phyloP scores from a whole-genome alignment of 2,113 vertebrate species.

The Burhinus oedicnemus region DNA sequence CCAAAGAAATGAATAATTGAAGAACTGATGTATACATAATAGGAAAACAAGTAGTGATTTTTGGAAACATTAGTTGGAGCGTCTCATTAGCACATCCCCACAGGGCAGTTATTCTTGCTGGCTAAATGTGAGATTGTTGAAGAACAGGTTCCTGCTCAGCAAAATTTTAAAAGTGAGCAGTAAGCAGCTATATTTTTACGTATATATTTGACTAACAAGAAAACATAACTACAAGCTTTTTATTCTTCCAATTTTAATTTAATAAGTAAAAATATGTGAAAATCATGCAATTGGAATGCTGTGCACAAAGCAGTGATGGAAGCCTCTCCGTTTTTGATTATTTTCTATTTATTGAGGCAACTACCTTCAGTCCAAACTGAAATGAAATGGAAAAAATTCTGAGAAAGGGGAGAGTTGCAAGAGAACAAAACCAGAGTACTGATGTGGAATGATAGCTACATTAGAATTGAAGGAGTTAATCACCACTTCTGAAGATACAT shows the following conservation, averaged over 20 bases:
- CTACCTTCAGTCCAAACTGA: neutral
- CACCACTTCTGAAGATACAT: neutral
- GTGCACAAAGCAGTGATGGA: neutral
- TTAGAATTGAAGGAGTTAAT: neutral
- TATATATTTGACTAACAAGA: neutral
- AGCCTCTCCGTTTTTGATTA: neutral
- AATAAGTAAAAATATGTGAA: neutral
- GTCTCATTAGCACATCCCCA: constrained; percentile 47
- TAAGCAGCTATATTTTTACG: neutral
- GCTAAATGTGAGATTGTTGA: neutral
- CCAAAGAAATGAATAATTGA: constrained; percentile 67
- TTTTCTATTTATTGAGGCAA: neutral
- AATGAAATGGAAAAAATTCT: neutral
- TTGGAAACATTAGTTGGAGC: constrained; percentile 41
- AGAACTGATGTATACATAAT: constrained; percentile 32
- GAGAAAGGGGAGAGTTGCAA: neutral
- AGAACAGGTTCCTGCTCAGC: constrained; percentile 7
- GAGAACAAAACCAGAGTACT: neutral
- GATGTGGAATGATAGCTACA: neutral
- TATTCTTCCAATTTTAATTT: neutral
- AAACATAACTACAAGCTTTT: neutral
- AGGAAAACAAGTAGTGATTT: constrained; percentile 54
- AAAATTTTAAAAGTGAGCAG: neutral
- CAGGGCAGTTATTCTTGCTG: constrained; percentile 23
- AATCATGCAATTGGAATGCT: neutral